A percentile compares a stretch with the other conserved stretches of the same genome.
These are phyloP conservation scores for Gari tellinella DNA, from an alignment of 2,888 invertebrate species.

Conservation along the genomic window DNA sequence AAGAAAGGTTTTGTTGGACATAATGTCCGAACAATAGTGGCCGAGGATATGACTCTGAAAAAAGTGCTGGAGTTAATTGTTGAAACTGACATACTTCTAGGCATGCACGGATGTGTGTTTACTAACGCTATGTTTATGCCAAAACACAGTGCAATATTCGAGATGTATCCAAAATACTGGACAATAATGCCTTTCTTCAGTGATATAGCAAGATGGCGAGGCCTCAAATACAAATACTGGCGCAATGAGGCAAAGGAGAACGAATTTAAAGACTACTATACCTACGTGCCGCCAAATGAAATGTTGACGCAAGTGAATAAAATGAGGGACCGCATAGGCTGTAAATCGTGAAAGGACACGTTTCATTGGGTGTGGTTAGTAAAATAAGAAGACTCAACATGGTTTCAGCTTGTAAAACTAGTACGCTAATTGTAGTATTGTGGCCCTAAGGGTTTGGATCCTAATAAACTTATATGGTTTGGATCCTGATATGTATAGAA, in stretches of 20 bases:
- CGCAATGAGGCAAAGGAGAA: constrained; percentile 31
- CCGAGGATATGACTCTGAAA: constrained; percentile 37
- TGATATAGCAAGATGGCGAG: constrained; percentile 46
- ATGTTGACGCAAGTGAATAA: background rate
- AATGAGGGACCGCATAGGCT: no score
- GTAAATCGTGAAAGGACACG: no score
- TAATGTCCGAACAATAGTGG: constrained; percentile 26
- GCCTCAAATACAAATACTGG: constrained; percentile 37
- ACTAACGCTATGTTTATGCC: constrained; percentile 44
- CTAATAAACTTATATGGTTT: no score
- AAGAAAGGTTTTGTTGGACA: constrained; percentile 34
- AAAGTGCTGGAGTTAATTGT: constrained; percentile 26
- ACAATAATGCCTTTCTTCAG: constrained; percentile 34
- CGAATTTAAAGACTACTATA: constrained; percentile 49
- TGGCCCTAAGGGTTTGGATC: no score
- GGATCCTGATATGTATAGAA: no score
- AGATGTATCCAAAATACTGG: constrained; percentile 46
- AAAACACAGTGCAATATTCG: constrained; percentile 35
- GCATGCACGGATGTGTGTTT: constrained; percentile 47
- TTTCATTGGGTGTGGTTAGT: no score
- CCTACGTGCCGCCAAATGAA: constrained; percentile 41
- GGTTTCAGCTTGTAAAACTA: no score
- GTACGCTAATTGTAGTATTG: no score
- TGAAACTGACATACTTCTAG: constrained; percentile 36
- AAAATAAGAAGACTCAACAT: no score